A percentile compares a stretch with the other conserved stretches of the same genome.
phyloP scores from a whole-genome alignment of 2,113 vertebrate species.

The Willisornis vidua region DNA sequence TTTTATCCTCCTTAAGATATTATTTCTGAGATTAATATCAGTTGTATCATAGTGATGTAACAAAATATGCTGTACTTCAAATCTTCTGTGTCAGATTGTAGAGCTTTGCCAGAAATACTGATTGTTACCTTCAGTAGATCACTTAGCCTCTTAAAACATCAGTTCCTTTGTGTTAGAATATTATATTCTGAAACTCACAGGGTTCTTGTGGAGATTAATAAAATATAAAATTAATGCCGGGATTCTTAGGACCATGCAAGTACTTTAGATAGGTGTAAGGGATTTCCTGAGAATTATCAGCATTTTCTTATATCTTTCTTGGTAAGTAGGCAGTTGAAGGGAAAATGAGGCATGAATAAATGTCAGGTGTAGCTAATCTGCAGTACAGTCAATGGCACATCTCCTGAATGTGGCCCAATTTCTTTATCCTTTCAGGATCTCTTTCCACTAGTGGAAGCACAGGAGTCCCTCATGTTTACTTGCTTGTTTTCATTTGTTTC shows the following conservation, averaged over 20 bases:
- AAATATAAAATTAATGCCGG: background rate
- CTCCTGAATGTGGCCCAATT: background rate
- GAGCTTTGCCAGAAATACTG: background rate
- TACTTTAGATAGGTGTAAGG: background rate
- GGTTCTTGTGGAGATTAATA: background rate
- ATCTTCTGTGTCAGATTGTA: background rate
- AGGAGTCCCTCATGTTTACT: constrained; percentile 3
- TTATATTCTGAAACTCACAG: background rate
- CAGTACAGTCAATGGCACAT: background rate
- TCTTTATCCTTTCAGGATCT: background rate
- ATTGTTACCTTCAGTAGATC: background rate
- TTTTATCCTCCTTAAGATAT: background rate
- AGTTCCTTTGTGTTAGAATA: background rate
- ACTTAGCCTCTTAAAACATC: background rate
- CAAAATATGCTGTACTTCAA: background rate
- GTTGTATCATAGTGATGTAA: background rate
- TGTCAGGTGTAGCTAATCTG: background rate
- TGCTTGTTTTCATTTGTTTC: constrained; percentile 13
- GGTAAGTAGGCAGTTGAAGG: background rate
- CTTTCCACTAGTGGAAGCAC: background rate
- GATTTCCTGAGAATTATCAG: background rate
- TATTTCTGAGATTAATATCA: background rate
- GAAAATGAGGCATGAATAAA: background rate
- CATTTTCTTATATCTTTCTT: background rate
- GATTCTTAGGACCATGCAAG: background rate